phyloP scores from a whole-genome alignment of 2,797 vertebrate genomes.

The Pygocentrus nattereri region DNA sequence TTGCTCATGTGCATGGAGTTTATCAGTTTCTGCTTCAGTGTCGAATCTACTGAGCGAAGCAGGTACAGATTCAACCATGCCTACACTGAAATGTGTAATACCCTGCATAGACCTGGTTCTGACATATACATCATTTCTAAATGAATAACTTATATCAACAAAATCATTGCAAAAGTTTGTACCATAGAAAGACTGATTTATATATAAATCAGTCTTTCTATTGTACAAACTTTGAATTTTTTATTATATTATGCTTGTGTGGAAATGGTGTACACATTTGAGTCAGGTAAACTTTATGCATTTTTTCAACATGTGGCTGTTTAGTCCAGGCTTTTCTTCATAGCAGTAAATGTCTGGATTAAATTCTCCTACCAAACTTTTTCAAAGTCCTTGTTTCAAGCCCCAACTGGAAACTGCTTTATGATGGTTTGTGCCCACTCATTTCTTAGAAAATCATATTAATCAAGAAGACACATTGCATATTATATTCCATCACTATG shows the following conservation, averaged over 20 bases:
- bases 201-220: too few species aligned
- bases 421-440: neutral
- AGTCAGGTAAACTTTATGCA: neutral
- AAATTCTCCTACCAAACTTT: neutral
- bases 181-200: too few species aligned
- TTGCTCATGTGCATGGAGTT: conserved; percentile 73
- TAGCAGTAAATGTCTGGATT: neutral
- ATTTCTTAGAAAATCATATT: neutral
- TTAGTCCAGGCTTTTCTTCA: neutral
- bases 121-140: neutral
- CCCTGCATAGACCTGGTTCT: neutral
- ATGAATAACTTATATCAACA: neutral
- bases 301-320: neutral
- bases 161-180: neutral
- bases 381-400: neutral
- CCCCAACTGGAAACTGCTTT: neutral
- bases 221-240: too few species aligned
- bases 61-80: neutral
- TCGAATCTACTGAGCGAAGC: conserved; percentile 2
- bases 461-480: neutral
- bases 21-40: conserved; percentile 52
- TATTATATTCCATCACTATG: neutral
- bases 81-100: neutral
- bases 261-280: neutral
- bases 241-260: neutral